phyloP scores from a whole-genome alignment of 2,113 vertebrate species.

The Grus americana region DNA sequence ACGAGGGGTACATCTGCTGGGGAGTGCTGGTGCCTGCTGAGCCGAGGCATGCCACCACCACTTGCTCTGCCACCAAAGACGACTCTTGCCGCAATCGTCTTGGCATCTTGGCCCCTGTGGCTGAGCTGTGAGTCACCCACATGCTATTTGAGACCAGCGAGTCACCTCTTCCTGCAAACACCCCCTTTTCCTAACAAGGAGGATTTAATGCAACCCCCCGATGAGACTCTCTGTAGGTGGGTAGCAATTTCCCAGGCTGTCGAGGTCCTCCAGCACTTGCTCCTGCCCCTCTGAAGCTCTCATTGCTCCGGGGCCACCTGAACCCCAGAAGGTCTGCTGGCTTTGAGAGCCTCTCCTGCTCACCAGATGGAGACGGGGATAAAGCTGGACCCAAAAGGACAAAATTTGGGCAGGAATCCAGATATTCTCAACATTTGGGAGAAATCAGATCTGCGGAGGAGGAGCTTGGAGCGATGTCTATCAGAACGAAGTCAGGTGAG shows the following conservation, averaged over 20 bases:
- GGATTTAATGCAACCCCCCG: neutral
- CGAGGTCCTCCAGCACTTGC: neutral
- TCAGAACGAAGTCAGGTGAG: conserved; percentile 8
- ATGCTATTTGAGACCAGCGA: accelerated
- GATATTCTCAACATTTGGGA: neutral
- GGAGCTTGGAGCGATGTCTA: neutral
- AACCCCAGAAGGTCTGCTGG: neutral
- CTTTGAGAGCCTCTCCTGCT: neutral
- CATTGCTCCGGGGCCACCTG: neutral
- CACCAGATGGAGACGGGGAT: neutral
- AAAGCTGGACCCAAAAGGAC: neutral
- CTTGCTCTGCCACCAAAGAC: neutral
- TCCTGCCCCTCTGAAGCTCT: neutral
- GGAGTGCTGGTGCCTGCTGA: neutral
- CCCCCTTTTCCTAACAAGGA: neutral
- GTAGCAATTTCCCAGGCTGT: neutral
- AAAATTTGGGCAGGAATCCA: neutral
- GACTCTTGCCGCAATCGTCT: accelerated
- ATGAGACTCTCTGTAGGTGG: neutral
- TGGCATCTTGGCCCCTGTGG: neutral
- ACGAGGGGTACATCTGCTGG: accelerated
- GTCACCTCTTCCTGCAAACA: neutral
- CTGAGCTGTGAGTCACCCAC: neutral
- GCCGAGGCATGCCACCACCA: neutral
- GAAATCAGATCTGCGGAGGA: neutral